Conservation (phyloP, 2,113 vertebrate genomes). For the Sylvia atricapilla region DNA sequence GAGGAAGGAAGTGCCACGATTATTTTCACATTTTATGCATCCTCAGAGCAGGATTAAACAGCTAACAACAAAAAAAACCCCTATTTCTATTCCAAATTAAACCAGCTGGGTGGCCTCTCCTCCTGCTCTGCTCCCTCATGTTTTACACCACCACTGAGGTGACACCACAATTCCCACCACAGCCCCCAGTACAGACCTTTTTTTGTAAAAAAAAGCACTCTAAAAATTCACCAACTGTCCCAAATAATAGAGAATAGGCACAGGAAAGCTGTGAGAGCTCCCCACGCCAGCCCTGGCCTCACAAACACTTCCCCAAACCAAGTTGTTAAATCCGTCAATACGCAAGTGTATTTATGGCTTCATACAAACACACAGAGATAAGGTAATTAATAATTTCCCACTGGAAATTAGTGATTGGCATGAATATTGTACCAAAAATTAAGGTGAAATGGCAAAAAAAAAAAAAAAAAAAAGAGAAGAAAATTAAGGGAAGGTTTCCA, state of each 20-base stretch:
- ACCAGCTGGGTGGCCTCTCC: neutral
- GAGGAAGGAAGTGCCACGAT: neutral
- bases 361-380: neutral
- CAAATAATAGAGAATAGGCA: rapidly evolving
- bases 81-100: neutral
- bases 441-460: neutral
- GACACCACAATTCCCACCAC: neutral
- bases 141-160: neutral
- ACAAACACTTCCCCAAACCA: neutral
- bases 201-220: neutral
- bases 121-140: neutral
- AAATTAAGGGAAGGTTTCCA: neutral
- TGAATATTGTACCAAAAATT: neutral
- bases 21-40: neutral
- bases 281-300: rapidly evolving
- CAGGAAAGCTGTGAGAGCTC: neutral
- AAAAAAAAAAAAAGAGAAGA: neutral
- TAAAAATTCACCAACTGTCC: neutral
- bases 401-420: neutral
- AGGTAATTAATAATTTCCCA: neutral
- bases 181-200: neutral
- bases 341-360: neutral
- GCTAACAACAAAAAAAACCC: neutral
- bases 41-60: neutral
- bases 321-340: neutral